These are phyloP conservation scores for pig (Sus scrofa) DNA, from an alignment of 2,113 vertebrate genomes.

Conservation along the genomic window T2T-Sscrofa CM000824.6:125138501-125139000, in stretches of 20 bases:
- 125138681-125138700: too few species aligned
- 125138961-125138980: not conserved
- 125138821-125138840: conserved; percentile 16
- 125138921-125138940: conserved; percentile 16
- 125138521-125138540: too few species aligned
- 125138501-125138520: too few species aligned
- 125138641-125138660: too few species aligned
- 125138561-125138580: too few species aligned
- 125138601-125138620: too few species aligned
- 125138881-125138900: not conserved
- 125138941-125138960: not conserved
- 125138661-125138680: too few species aligned
- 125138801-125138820: not conserved
- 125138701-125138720: too few species aligned
- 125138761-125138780: conserved; percentile 49
- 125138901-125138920: conserved; percentile 37
- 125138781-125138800: not conserved
- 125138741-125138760: not conserved
- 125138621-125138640: too few species aligned
- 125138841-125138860: conserved; percentile 41
- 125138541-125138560: too few species aligned
- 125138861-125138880: conserved; percentile 38
- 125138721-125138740: conserved; percentile 37
- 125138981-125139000: conserved; percentile 23
- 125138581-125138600: too few species aligned